Evolutionary conservation across 2,888 invertebrate species (phyloP), one percentile per base, ranked within the genome.

Genomic region (Mystacides longicornis): DNA sequence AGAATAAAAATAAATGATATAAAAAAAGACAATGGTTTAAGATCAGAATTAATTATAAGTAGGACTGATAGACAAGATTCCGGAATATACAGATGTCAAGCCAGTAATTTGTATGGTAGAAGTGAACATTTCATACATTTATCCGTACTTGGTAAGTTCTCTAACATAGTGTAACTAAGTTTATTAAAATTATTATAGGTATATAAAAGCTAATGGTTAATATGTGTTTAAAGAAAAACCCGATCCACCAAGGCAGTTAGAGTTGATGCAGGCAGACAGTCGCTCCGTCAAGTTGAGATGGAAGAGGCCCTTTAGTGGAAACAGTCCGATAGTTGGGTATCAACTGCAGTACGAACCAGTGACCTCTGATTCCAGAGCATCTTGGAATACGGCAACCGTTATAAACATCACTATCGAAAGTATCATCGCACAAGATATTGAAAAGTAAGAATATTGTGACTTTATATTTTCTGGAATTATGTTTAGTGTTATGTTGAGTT

Each of bases 281-380:
- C 73, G 85, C 55, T 79, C 83, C 16, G 81, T 85, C 31, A 69
- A 73, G 57, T 23, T 61, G 9, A 73, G 86, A 51, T 89, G 89
- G 89, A 79, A 82, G 51, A 76, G 83, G 58, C 83, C 88, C 1
- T 88, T 86, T 65, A 87, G 88, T 63, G 89, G 89, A 3, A 89
- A 89, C 69, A 88, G 87, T 33, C 88, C 88, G 0, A 85, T 90
- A 21, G 73, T 85, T 45, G 86, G 87, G 60, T 90, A 89, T 68
- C 75, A 87, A 57, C 83, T 89, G 45, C 87, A 88, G 65, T 88
- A 88, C 66, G 76, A 85, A 65, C 71, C 80, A 1, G 64, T 81
- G 47, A 77, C 77, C 63, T 80, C 79, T 61, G 73, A 80, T 46
- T 78, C 81, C 9, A 70, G 72, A 1, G 73, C 68, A 51, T 74